Evolutionary conservation across 92 coral and sea anemone species (phyloP).

Genomic region (Hydrozoanthus gracilis): DNA sequence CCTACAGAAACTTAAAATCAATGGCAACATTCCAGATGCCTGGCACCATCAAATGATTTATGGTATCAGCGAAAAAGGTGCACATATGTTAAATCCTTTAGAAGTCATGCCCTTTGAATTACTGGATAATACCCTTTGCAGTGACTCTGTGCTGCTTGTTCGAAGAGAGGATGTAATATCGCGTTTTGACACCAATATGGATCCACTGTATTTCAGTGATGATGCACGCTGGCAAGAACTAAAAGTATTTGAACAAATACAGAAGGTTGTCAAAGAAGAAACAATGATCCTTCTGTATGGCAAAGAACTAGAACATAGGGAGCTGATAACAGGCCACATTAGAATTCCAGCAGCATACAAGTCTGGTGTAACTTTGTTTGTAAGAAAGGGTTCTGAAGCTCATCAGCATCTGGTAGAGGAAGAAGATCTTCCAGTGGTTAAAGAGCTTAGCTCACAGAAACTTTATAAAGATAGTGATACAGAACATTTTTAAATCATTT

Average conservation of each 20-base stretch:
- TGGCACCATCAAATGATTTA: conserved; percentile 90
- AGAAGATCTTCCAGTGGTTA: conserved; percentile 57
- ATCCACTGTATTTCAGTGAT: conserved; percentile 36
- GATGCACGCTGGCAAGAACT: conserved; percentile 58
- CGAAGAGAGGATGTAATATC: conserved; percentile 65
- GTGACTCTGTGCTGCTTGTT: conserved; percentile 79
- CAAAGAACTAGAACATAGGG: conserved; percentile 68
- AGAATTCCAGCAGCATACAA: conserved; percentile 81
- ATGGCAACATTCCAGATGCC: conserved; percentile 81
- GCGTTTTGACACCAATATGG: conserved; percentile 69
- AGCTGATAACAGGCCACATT: conserved; percentile 60
- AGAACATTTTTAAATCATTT: not conserved
- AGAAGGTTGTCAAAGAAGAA: conserved; percentile 72
- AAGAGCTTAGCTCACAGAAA: not conserved
- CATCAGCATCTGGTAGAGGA: conserved; percentile 44
- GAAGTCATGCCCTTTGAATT: conserved; percentile 56
- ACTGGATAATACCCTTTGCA: conserved; percentile 62
- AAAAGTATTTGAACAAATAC: conserved; percentile 70
- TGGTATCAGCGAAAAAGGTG: conserved; percentile 75
- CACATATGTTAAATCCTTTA: conserved; percentile 69
- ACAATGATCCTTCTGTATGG: conserved; percentile 70
- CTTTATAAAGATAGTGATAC: not conserved
- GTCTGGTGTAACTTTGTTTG: conserved; percentile 81
- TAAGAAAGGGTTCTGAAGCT: conserved; percentile 57
- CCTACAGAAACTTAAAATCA: conserved; percentile 64